These are phyloP conservation scores for Monomorium pharaonis DNA, from an alignment of 1,140 invertebrate genomes.

Conservation along the genomic window DNA sequence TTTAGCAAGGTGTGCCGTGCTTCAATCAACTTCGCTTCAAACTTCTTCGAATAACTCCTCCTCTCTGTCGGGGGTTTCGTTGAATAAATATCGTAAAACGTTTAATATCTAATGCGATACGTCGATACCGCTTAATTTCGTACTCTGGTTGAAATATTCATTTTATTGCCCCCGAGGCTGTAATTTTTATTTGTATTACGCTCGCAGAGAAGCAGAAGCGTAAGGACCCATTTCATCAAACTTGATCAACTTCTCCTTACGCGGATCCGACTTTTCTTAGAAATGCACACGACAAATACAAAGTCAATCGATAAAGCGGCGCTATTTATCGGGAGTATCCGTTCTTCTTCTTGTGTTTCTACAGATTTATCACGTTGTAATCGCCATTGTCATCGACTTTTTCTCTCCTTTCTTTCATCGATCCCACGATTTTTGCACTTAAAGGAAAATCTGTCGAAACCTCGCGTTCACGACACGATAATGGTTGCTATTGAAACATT, in stretches of 20 bases:
- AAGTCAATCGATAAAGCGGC: slow-evolving; percentile 19
- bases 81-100: background rate
- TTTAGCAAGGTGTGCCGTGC: background rate
- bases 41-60: background rate
- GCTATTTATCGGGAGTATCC: background rate
- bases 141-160: background rate
- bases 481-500: background rate
- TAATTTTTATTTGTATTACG: background rate
- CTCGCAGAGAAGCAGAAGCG: background rate
- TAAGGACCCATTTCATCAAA: background rate
- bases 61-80: background rate
- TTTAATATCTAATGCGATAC: background rate
- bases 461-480: background rate
- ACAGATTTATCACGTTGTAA: background rate
- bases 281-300: background rate
- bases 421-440: background rate
- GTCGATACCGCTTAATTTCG: background rate
- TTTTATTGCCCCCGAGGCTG: background rate
- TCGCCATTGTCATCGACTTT: background rate
- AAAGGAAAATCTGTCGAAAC: background rate
- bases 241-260: background rate
- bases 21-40: background rate
- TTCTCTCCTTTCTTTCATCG: background rate
- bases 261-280: background rate
- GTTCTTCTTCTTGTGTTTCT: slow-evolving; percentile 32